Base-by-base conservation (phyloP, 2,113 vertebrate species). In the Coptodon bakossiorum region DNA sequence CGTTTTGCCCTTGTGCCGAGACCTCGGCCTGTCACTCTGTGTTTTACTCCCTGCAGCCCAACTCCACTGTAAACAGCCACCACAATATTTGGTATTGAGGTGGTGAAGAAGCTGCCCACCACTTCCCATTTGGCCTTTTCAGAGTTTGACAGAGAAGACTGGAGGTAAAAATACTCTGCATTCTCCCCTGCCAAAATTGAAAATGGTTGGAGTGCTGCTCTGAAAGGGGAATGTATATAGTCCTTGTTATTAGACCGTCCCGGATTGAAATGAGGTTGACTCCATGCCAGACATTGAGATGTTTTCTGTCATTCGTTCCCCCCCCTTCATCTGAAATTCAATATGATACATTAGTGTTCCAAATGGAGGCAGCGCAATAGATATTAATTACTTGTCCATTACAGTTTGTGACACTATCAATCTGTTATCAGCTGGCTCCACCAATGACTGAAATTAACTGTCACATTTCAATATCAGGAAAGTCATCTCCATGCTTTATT, bases 301-400 rank as follows among this genome's bases (percentile, higher is more conserved):
- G 90, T 91, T 91, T 91, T 90, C 90, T 91, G 93, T 94, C 95
- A 92, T 63, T 90, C 45, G 2, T 1, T 88, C 19, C 63, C 81
- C 22, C 82, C 82, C 29, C 82, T 5, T 78, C 78, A 92, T 87
- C 85, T 88, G 48, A 88, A 90, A 90, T 86, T 84, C 86, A 92
- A 83, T 90, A 90, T 90, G 90, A 93, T 88, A 82, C 71, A 86
- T 91, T 73, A 90, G 85, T 84, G 83, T 85, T 89, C 83, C 88
- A 92, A 91, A 90, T 93, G 84, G 85, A 91, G 82, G 86, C 86
- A 2, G 66, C 45, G 90, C 82, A 71, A 92, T 93, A 59, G 83
- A 95, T 95, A 95, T 94, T 95, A 95, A 96, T 96, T 94, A 92
- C 88, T 92, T 93, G 95, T 94, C 93, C 90, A 91, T 95, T 94